Evolutionary conservation across 2,888 invertebrate species (phyloP).

Genomic region (Drosophila pseudotalamancana): DNA sequence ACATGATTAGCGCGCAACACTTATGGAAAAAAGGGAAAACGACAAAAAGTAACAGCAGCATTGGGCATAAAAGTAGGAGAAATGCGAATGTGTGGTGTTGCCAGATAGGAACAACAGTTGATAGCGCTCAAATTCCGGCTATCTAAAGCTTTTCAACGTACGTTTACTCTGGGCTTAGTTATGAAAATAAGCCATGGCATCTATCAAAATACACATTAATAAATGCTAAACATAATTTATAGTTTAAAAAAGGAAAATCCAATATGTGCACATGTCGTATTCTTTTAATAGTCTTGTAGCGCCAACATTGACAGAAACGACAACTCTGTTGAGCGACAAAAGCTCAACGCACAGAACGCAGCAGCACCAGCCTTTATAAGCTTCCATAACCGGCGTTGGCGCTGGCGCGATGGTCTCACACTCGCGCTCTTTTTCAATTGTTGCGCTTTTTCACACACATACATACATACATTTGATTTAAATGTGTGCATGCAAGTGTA

Average conservation of each 20-base stretch:
- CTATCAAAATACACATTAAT: too few relatives aligned
- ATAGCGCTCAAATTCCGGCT: background rate
- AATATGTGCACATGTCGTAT: background rate
- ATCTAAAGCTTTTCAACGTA: background rate
- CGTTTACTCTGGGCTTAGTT: too few relatives aligned
- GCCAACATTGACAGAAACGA: conserved; percentile 12
- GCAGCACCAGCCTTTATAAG: conserved; percentile 13
- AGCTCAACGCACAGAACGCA: conserved; percentile 37
- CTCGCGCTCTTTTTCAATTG: conserved; percentile 32
- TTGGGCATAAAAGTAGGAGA: conserved; percentile 33
- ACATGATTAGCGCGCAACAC: conserved; percentile 52
- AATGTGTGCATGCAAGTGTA: conserved; percentile 8
- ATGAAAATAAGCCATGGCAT: too few relatives aligned
- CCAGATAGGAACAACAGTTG: conserved; percentile 40
- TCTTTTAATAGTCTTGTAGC: background rate
- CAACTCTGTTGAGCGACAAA: conserved; percentile 52
- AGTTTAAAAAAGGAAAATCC: too few relatives aligned
- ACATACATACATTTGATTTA: background rate
- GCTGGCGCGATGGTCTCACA: conserved; percentile 24
- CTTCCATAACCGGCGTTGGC: conserved; percentile 24
- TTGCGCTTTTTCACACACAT: conserved; percentile 24
- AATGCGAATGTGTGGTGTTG: conserved; percentile 33
- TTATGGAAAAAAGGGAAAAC: conserved; percentile 37
- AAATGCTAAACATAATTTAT: background rate
- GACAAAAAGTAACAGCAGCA: conserved; percentile 18